Base-by-base conservation (phyloP, 1,140 invertebrate genomes). In the Drosophila aff. region DNA sequence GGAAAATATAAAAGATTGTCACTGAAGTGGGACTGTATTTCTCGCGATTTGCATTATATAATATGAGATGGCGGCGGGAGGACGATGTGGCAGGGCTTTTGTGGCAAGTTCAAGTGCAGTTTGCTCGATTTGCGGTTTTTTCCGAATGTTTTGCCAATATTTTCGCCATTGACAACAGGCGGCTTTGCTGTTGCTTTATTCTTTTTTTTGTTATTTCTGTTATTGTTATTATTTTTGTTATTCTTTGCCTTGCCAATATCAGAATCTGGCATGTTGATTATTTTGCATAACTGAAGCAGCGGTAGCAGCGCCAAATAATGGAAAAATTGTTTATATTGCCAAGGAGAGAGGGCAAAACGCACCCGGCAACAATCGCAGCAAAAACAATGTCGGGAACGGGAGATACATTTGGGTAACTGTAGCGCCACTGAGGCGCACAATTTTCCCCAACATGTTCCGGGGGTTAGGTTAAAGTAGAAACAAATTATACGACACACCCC, bases 21-120 rank as follows among this genome's bases (percentile, higher is more conserved):
- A 10, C 21, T 5, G 26, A 53, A 16, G 33, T 61, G 63, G n/a
- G 49, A 68, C 41, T 55, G 47, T 50, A 61, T 47, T 46, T 57
- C 47, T 68, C 67, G 62, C 67, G 63, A 66, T 66, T 82, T 78
- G 49, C 81, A 78, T 89, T 89, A 89, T 90, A 89, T 89, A 89
- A 89, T 90, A 81, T 68, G 67, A 77, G 83, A 59, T 85, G 74
- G 62, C 61, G 65, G 43, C 41, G 68, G 72, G 80, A 77, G 80
- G 79, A 74, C 72, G 64, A 67, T 67, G 78, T 81, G 60, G 57
- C 79, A 65, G 53, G 74, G 62, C 68, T 82, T 55, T 81, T 85
- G 82, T 67, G 75, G 82, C 85, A 89, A 89, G 85, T 89, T 89
- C 85, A 89, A 89, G 85, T 90, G 81, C 85, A 89, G 66, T 76